Evolutionary conservation across 2,888 invertebrate genomes (phyloP).

Genomic region (Tetragnatha montana): DNA sequence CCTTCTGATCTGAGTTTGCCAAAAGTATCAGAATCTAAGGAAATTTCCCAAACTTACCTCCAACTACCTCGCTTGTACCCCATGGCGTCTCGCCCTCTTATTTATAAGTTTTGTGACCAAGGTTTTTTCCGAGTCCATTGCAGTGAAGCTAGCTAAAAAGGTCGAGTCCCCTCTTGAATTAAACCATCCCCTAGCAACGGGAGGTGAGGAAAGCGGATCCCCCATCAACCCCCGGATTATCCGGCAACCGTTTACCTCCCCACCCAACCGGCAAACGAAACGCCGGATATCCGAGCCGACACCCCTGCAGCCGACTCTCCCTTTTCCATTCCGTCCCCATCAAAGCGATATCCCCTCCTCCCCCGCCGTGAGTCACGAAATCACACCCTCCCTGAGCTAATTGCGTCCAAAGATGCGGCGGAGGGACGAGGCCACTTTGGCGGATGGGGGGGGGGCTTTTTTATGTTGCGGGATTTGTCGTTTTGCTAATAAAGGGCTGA

Average conservation of each 20-base stretch:
- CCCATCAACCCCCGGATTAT: neutral
- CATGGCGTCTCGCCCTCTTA: too few relatives aligned
- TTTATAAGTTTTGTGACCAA: too few relatives aligned
- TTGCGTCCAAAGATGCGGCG: slow-evolving; percentile 14
- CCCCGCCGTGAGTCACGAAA: slow-evolving; percentile 44
- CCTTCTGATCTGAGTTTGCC: too few relatives aligned
- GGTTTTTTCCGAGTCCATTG: neutral
- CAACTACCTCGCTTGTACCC: too few relatives aligned
- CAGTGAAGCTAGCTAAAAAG: neutral
- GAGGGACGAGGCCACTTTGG: neutral
- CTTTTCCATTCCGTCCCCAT: slow-evolving; percentile 3
- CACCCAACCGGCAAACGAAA: neutral
- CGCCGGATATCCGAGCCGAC: slow-evolving; percentile 15
- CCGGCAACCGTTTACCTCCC: neutral
- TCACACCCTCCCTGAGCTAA: slow-evolving; percentile 42
- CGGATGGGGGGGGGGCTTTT: neutral
- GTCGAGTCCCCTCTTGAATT: neutral
- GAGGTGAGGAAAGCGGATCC: neutral
- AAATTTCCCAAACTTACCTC: too few relatives aligned
- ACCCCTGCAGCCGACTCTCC: neutral
- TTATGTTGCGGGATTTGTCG: too few relatives aligned
- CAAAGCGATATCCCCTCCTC: slow-evolving; percentile 42
- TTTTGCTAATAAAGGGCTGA: too few relatives aligned
- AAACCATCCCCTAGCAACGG: neutral
- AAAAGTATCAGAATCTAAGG: too few relatives aligned